phyloP scores from a whole-genome alignment of 2,888 invertebrate species.

The Elmis aenea region DNA sequence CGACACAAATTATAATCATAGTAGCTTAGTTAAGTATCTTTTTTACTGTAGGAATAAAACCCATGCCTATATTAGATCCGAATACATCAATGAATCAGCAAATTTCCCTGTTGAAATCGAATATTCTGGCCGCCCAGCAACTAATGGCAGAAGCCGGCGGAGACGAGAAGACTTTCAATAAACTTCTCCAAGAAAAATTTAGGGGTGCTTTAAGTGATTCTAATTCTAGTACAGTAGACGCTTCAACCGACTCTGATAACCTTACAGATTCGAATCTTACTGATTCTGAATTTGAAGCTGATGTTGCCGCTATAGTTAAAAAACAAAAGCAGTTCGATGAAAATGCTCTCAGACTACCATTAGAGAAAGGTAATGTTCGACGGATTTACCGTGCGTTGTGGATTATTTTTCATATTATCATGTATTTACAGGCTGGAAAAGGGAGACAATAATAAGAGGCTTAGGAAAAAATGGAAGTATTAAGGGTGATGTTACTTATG shows the following conservation, averaged over 20 bases:
- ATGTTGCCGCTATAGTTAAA: slow-evolving; percentile 39
- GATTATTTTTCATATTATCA: neutral
- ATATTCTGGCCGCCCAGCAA: slow-evolving; percentile 66
- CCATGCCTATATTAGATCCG: slow-evolving; percentile 58
- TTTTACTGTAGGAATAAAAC: slow-evolving; percentile 55
- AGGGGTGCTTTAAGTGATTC: slow-evolving; percentile 54
- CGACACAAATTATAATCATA: slow-evolving; percentile 2
- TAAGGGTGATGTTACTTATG: slow-evolving; percentile 91
- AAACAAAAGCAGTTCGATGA: slow-evolving; percentile 53
- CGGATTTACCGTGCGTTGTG: neutral
- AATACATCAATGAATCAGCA: slow-evolving; percentile 54
- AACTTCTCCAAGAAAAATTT: slow-evolving; percentile 53
- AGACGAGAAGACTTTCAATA: slow-evolving; percentile 48
- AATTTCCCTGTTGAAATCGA: slow-evolving; percentile 53
- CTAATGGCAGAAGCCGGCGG: slow-evolving; percentile 45
- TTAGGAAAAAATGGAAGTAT: slow-evolving; percentile 81
- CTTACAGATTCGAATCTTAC: slow-evolving; percentile 56
- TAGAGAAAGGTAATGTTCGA: slow-evolving; percentile 49
- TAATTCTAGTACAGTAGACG: slow-evolving; percentile 50
- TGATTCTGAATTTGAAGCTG: slow-evolving; percentile 52
- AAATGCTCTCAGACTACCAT: slow-evolving; percentile 58
- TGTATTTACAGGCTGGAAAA: slow-evolving; percentile 68
- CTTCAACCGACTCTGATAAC: slow-evolving; percentile 57
- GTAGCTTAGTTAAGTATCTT: neutral
- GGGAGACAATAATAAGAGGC: slow-evolving; percentile 86